These are phyloP conservation scores for Neosilurus mollespiculum DNA, from an alignment of 2,797 vertebrate genomes.

Conservation along the genomic window DNA sequence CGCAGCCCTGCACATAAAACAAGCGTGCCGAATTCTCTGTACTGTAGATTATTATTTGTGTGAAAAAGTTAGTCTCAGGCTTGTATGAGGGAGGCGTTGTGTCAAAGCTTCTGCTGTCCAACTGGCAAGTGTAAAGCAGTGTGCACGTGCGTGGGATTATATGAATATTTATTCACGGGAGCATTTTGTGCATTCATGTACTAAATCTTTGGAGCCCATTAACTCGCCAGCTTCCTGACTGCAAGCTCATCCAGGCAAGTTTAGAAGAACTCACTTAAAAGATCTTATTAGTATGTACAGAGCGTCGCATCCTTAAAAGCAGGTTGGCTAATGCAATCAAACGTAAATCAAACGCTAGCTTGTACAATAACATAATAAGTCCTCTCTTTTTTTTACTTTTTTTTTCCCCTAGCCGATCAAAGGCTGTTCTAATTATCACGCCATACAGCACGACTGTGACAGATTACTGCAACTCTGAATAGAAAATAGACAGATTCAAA, in stretches of 20 bases:
- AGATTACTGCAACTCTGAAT: slow-evolving; percentile 52
- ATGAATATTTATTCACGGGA: slow-evolving; percentile 41
- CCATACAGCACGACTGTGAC: slow-evolving; percentile 60
- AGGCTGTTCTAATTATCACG: slow-evolving; percentile 70
- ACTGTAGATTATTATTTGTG: slow-evolving; percentile 43
- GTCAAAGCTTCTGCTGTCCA: slow-evolving; percentile 40
- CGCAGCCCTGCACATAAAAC: slow-evolving; percentile 33
- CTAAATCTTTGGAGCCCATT: slow-evolving; percentile 22
- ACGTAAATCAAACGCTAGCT: slow-evolving; percentile 69
- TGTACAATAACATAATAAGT: slow-evolving; percentile 72
- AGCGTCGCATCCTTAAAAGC: slow-evolving; percentile 45
- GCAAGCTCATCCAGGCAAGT: slow-evolving; percentile 14
- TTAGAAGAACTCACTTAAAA: slow-evolving; percentile 11
- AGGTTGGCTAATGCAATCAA: slow-evolving; percentile 56
- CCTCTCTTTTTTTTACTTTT: slow-evolving; percentile 54
- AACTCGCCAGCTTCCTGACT: slow-evolving; percentile 4
- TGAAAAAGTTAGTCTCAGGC: slow-evolving; percentile 33
- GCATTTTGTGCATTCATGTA: slow-evolving; percentile 32
- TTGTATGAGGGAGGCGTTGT: slow-evolving; percentile 38
- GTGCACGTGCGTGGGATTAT: slow-evolving; percentile 19
- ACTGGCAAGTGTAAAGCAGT: slow-evolving; percentile 33
- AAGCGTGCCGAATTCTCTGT: slow-evolving; percentile 29
- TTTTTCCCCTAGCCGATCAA: slow-evolving; percentile 63
- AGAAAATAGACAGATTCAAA: slow-evolving; percentile 58
- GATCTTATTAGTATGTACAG: slow-evolving; percentile 41